A percentile compares a stretch with the other conserved stretches of the same genome.
phyloP scores from a whole-genome alignment of 2,888 invertebrate species.

The Scaptomyza parva region DNA sequence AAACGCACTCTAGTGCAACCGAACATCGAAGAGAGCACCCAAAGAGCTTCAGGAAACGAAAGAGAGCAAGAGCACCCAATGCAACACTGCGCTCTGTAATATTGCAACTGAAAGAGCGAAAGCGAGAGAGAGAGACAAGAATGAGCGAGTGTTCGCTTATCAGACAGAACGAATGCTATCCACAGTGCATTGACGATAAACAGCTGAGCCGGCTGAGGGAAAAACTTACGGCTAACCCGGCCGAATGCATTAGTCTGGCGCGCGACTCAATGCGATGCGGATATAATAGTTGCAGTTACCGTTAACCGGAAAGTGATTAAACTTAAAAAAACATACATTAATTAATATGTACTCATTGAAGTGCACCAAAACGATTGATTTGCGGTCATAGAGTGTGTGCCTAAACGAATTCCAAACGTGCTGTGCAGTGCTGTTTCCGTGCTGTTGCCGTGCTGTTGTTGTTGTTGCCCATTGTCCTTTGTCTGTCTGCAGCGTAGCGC shows the following conservation, averaged over 20 bases:
- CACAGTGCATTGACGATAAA: slow-evolving; percentile 33
- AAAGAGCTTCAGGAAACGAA: slow-evolving; percentile 5
- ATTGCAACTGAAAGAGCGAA: slow-evolving; percentile 26
- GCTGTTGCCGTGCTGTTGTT: no score
- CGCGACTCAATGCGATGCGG: slow-evolving; percentile 70
- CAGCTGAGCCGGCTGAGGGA: slow-evolving; percentile 45
- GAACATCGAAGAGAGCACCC: slow-evolving; percentile 33
- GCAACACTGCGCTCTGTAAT: slow-evolving; percentile 38
- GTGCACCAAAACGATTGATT: slow-evolving; percentile 14
- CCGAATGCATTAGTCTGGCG: slow-evolving; percentile 62
- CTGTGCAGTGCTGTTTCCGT: no score
- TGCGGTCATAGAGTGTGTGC: background rate
- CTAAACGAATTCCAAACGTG: background rate
- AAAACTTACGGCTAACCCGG: slow-evolving; percentile 50
- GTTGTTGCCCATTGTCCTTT: slow-evolving; percentile 47
- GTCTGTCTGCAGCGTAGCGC: slow-evolving; percentile 51
- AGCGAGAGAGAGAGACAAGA: background rate
- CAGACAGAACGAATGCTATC: slow-evolving; percentile 1
- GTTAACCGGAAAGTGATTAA: slow-evolving; percentile 27
- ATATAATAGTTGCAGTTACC: slow-evolving; percentile 29
- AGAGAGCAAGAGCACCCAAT: slow-evolving; percentile 10
- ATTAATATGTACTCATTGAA: slow-evolving; percentile 9
- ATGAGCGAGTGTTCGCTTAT: background rate
- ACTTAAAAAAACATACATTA: background rate
- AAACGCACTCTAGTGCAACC: slow-evolving; percentile 44